Evolutionary conservation across 1,140 invertebrate genomes (phyloP), one percentile per base, ranked within the genome.

Genomic region (Branchinecta lynchi): DNA sequence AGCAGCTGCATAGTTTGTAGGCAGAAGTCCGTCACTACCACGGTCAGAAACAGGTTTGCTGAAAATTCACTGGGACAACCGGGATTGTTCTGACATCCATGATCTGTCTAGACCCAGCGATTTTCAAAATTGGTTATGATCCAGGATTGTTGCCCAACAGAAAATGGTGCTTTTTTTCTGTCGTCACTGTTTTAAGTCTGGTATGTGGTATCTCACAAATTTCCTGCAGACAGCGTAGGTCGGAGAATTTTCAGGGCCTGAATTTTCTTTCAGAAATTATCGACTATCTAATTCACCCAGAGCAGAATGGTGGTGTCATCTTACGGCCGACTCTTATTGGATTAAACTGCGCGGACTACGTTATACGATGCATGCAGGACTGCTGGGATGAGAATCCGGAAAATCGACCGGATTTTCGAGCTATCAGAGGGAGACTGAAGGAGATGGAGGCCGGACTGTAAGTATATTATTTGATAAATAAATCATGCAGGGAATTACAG

Each of bases 331-430:
- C 81, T 0, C 75, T 85, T 3, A 76, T 79, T 0, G 79, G 80
- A 3, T 75, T 89, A 17, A 76, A 75, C 66, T 81, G 70, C 74
- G 78, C 80, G 3, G 84, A 86, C 8, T 86, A 86, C 45, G 83
- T 89, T 0, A 79, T 84, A 7, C 82, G 79, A 9, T 87, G 87
- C 69, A 84, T 92, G 74, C 82, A 86, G 74, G 81, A 84, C 0
- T 90, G 89, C 75, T 92, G 89, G 89, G 81, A 85, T 66, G 88
- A 90, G 77, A 82, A 88, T 45, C 82, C 86, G 0, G 85, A 87
- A n/a, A 75, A 81, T 10, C 76, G 87, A 70, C 87, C 87, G 0
- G 86, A 87, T 73, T 84, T 89, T 66, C 77, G 85, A 65, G 83
- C 85, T 60, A 85, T 90, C 17, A 80, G 86, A 67, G 80, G 86